phyloP scores from a whole-genome alignment of 2,797 vertebrate genomes.

The Sitta carolinensis region DNA sequence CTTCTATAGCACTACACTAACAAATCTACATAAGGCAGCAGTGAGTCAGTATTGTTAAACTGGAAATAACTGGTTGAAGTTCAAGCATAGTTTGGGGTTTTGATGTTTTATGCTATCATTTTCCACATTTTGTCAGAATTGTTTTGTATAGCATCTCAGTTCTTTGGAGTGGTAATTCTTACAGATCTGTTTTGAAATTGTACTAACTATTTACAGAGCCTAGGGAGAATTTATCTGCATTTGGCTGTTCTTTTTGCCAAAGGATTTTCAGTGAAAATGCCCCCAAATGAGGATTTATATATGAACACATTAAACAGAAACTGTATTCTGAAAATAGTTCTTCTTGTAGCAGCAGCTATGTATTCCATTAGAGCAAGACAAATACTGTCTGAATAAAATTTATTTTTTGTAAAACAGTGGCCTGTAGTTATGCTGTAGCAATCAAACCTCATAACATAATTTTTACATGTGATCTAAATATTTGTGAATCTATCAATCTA shows the following conservation, averaged over 20 bases:
- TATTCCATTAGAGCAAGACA: background rate
- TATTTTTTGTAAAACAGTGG: background rate
- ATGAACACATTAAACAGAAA: background rate
- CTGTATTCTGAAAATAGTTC: background rate
- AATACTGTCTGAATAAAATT: background rate
- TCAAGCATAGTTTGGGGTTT: background rate
- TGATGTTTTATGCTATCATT: background rate
- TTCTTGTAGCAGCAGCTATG: background rate
- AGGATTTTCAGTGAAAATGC: background rate
- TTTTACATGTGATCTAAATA: background rate
- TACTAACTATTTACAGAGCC: background rate
- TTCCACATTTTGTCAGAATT: background rate
- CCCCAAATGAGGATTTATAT: background rate
- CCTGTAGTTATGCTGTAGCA: background rate
- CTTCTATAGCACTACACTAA: background rate
- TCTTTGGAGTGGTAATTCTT: background rate
- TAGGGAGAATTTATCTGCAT: background rate
- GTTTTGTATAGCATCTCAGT: background rate
- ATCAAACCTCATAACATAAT: background rate
- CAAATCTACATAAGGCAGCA: background rate
- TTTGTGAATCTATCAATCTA: background rate
- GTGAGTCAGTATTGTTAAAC: background rate
- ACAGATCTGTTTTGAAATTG: background rate
- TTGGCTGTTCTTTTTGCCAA: background rate
- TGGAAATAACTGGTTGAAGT: background rate